These are phyloP conservation scores for Ancistrus triradiatus DNA, from an alignment of 2,113 vertebrate species.

Conservation along the genomic window DNA sequence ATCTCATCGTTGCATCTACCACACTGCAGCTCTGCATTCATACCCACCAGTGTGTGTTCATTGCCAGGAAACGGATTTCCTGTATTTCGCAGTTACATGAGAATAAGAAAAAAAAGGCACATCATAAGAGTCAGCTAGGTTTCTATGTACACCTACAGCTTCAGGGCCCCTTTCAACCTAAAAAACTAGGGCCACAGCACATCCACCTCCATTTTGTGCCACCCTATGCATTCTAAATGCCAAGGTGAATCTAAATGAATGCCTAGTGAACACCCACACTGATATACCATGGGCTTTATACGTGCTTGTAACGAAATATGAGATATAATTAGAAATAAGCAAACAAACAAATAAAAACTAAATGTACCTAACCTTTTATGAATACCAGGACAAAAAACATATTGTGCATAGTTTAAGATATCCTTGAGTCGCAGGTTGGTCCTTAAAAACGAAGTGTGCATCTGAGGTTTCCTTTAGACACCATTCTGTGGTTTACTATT, in stretches of 20 bases:
- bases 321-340: too few relatives aligned
- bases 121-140: conserved; percentile 20
- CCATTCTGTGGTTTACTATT: background rate
- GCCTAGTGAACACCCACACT: background rate
- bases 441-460: background rate
- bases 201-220: conserved; percentile 6
- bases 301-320: background rate
- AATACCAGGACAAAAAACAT: too few relatives aligned
- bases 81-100: conserved; percentile 48
- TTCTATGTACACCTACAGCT: conserved; percentile 11
- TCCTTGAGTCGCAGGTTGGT: too few relatives aligned
- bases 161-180: conserved; percentile 2
- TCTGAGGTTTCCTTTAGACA: conserved; percentile 23
- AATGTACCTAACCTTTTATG: too few relatives aligned
- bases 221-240: background rate
- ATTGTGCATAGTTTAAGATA: too few relatives aligned
- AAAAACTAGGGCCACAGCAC: background rate
- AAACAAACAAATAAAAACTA: too few relatives aligned
- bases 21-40: conserved; percentile 14
- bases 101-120: conserved; percentile 14
- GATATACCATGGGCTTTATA: background rate
- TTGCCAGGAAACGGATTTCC: conserved; percentile 53
- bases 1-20: conserved; percentile 9
- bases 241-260: background rate
- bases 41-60: conserved; percentile 30